Percentiles rank a stretch among this genome's conserved stretches.
Evolutionary conservation across 2,888 invertebrate genomes (phyloP).

Genomic region (Dinocampus coccinellae): DNA sequence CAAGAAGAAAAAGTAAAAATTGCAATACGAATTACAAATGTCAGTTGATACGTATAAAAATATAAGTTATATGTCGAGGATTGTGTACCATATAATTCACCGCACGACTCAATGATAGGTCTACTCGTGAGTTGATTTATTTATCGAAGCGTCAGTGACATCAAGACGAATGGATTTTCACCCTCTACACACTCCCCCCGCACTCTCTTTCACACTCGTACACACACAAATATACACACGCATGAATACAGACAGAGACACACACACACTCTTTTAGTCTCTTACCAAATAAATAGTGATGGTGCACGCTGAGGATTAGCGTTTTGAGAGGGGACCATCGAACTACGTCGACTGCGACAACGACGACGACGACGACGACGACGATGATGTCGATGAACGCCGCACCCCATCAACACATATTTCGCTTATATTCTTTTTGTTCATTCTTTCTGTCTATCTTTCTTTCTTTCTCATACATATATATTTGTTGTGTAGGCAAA

Average conservation of each 20-base stretch:
- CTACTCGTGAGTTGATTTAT: conserved; percentile 68
- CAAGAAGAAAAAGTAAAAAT: no score
- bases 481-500: background rate
- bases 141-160: conserved; percentile 63
- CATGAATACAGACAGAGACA: no score
- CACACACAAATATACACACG: no score
- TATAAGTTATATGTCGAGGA: conserved; percentile 8
- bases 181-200: background rate
- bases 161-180: conserved; percentile 61
- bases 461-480: background rate
- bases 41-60: background rate
- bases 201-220: conserved; percentile 4
- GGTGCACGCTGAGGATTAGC: conserved; percentile 28
- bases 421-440: background rate
- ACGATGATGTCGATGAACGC: background rate
- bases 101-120: conserved; percentile 29
- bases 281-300: conserved; percentile 22
- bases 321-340: conserved; percentile 20
- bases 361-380: background rate
- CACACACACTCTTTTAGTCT: conserved; percentile 14
- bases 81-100: background rate
- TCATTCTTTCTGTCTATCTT: no score
- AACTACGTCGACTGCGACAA: no score
- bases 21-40: background rate
- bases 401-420: background rate